Conservation (phyloP, 2,113 vertebrate species). For the Pan paniscus region DNA sequence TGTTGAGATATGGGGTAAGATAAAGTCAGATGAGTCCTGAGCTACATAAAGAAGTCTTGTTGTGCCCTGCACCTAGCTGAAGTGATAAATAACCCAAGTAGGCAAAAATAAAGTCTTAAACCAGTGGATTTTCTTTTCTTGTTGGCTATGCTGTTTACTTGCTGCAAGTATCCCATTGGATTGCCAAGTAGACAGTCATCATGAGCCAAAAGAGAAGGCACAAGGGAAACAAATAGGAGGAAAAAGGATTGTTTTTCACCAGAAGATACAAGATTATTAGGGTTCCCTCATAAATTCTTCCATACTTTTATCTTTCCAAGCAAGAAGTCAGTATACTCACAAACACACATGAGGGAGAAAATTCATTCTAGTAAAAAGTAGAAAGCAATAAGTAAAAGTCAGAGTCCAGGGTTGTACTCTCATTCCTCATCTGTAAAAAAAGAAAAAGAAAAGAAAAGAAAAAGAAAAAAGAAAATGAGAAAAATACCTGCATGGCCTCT, state of each 20-base stretch:
- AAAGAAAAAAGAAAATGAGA: not conserved
- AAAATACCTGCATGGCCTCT: not conserved
- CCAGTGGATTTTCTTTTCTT: not conserved
- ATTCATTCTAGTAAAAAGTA: constrained; percentile 35
- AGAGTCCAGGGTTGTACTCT: not conserved
- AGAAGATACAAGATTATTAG: constrained; percentile 25
- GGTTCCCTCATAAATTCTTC: not conserved
- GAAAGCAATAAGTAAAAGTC: not conserved
- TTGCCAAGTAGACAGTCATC: not conserved
- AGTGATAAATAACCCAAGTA: not conserved
- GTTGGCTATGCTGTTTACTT: not conserved
- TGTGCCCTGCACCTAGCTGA: not conserved
- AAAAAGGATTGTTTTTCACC: not conserved
- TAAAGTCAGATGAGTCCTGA: not conserved
- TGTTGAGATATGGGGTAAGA: not conserved
- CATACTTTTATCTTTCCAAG: constrained; percentile 5
- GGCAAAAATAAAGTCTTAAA: not conserved
- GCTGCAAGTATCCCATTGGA: not conserved
- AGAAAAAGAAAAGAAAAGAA: not conserved
- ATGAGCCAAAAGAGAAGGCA: not conserved
- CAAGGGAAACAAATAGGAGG: not conserved
- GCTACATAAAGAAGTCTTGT: not conserved
- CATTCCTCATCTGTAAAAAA: not conserved
- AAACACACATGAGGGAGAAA: constrained; percentile 41
- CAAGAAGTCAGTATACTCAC: not conserved